Conservation (phyloP, 2,113 vertebrate genomes). For the Clupea harengus region DNA sequence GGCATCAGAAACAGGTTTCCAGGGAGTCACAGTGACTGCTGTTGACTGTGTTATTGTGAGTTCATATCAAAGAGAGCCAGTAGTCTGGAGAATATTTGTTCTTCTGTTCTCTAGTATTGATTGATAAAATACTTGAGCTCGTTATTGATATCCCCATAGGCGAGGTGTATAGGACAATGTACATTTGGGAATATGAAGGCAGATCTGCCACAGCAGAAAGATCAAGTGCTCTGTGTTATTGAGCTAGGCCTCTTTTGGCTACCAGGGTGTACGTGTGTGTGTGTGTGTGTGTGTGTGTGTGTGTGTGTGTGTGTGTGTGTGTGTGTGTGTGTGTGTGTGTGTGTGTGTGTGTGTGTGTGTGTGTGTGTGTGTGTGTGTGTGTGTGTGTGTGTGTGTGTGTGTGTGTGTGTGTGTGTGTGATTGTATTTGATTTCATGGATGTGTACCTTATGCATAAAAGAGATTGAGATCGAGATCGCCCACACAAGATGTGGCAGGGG, state of each 20-base stretch:
- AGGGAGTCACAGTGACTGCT: not conserved
- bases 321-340: not conserved
- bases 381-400: not conserved
- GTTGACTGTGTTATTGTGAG: conserved; percentile 54
- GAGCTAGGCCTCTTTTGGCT: conserved; percentile 50
- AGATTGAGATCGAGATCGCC: not conserved
- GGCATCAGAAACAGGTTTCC: not conserved
- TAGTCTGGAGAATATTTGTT: conserved; percentile 51
- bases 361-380: not conserved
- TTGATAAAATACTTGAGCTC: conserved; percentile 63
- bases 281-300: not conserved
- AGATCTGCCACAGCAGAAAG: conserved; percentile 49
- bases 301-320: not conserved
- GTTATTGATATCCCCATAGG: conserved; percentile 64
- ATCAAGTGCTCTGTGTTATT: conserved; percentile 51
- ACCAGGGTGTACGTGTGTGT: not conserved
- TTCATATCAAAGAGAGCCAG: conserved; percentile 45
- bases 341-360: not conserved
- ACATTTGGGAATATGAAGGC: conserved; percentile 58
- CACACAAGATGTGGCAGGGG: not conserved
- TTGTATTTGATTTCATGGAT: not conserved
- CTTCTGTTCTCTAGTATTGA: conserved; percentile 64
- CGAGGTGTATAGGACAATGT: conserved; percentile 54
- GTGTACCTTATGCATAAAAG: not conserved
- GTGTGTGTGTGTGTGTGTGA: not conserved